Evolutionary conservation across 2,113 vertebrate genomes (phyloP).

Genomic region (Anseranas semipalmata): DNA sequence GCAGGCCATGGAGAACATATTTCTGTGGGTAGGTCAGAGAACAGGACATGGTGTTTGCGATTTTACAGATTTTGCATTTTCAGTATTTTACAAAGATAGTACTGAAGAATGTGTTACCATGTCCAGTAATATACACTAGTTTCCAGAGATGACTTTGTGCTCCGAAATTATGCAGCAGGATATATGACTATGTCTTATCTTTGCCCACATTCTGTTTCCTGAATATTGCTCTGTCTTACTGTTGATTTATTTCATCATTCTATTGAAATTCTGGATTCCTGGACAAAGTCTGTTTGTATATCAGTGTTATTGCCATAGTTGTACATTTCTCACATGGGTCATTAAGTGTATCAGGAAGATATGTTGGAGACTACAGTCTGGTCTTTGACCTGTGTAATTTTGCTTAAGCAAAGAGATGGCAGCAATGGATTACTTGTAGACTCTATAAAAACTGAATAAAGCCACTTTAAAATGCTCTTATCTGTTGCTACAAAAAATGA

Average conservation of each 20-base stretch:
- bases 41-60: not conserved
- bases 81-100: not conserved
- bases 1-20: not conserved
- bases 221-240: not conserved
- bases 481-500: not conserved
- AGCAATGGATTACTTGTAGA: not conserved
- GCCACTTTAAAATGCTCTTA: not conserved
- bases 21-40: not conserved
- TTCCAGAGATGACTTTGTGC: not conserved
- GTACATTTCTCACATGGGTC: not conserved
- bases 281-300: not conserved
- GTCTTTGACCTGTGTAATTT: not conserved
- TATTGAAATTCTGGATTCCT: not conserved
- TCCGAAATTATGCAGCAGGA: not conserved
- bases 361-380: not conserved
- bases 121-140: not conserved
- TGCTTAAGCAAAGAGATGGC: not conserved
- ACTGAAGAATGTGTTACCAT: not conserved
- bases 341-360: not conserved
- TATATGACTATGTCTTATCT: not conserved
- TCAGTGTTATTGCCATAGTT: not conserved
- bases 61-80: not conserved
- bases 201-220: not conserved
- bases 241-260: not conserved
- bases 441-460: not conserved